Evolutionary conservation across 2,113 vertebrate species (phyloP), one percentile per base, ranked within the genome.

Genomic region (Mohoua ochrocephala): DNA sequence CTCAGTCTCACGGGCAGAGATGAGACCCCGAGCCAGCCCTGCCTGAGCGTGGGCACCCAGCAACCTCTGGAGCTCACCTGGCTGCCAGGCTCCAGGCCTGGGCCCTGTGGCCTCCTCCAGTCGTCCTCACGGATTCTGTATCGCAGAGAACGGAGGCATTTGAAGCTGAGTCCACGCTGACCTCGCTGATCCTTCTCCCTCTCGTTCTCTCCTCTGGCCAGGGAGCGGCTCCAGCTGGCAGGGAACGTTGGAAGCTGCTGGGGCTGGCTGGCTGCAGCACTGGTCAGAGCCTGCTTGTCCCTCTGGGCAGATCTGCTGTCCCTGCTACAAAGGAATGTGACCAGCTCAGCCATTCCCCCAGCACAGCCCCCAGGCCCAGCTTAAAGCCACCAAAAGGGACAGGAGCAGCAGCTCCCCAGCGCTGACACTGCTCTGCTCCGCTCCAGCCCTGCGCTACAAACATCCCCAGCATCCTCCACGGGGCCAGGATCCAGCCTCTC

Each of bases 111-210:
- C 64, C 53, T 97, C 91, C 98, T 98, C 98, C 98, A 98, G 95
- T 53, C 14, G 7, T 91, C 87, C 7, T 57, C 60, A 27, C n/a
- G 30, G 81, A 98, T 88, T 67, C 96, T 97, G 87, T 54, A 81
- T 28, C 82, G 91, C 87, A 98, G 91, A 20, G 98, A 98, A 71
- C 21, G 95, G 89, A 98, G 95, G 70, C 97, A 98, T 64, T 93
- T 95, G 92, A 97, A 96, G 93, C 96, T 97, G 73, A 98, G 93
- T 0, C 94, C 91, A 24, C 24, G 82, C 45, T 28, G 84, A 33
- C 11, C 30, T 8, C 85, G 71, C 13, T 27, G 24, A 9, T 19
- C 5, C 10, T 88, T 19, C 39, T 41, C 20, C 19, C 54, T 39
- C 47, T 68, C 22, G 0, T 73, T 12, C 35, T 44, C 52, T 2